These are phyloP conservation scores for Ridgeia piscesae DNA, from an alignment of 1,140 invertebrate species.

Conservation along the genomic window DNA sequence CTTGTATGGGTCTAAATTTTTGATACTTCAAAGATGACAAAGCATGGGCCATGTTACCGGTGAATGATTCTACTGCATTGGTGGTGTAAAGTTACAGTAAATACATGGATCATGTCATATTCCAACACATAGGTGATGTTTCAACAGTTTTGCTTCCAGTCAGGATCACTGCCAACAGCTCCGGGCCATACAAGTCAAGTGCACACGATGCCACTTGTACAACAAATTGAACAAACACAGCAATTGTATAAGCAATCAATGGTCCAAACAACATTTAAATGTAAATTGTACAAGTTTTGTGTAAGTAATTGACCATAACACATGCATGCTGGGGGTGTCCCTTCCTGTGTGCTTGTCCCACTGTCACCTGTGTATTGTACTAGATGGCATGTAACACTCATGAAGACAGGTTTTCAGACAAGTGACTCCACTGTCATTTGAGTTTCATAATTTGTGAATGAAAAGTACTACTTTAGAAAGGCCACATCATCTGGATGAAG, in stretches of 20 bases:
- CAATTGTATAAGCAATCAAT: too few species aligned
- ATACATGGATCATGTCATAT: not conserved
- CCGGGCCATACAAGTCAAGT: not conserved
- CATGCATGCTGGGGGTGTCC: not conserved
- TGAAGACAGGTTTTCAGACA: not conserved
- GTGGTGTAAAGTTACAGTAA: not conserved
- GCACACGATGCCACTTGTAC: not conserved
- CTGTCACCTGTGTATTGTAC: not conserved
- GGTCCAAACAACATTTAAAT: not conserved
- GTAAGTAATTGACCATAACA: not conserved
- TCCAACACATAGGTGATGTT: not conserved
- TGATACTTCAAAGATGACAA: not conserved
- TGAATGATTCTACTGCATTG: too few species aligned
- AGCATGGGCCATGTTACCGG: too few species aligned
- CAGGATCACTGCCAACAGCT: too few species aligned
- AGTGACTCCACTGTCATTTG: too few species aligned
- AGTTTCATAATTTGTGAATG: not conserved
- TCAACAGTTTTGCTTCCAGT: too few species aligned
- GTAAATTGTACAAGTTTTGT: not conserved
- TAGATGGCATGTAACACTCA: not conserved
- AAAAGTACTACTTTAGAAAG: not conserved
- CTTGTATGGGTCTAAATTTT: not conserved
- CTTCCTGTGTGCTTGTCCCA: not conserved
- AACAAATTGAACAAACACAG: not conserved
- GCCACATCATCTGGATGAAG: not conserved